phyloP scores from a whole-genome alignment of 2,113 vertebrate genomes.

The Clupea harengus region DNA sequence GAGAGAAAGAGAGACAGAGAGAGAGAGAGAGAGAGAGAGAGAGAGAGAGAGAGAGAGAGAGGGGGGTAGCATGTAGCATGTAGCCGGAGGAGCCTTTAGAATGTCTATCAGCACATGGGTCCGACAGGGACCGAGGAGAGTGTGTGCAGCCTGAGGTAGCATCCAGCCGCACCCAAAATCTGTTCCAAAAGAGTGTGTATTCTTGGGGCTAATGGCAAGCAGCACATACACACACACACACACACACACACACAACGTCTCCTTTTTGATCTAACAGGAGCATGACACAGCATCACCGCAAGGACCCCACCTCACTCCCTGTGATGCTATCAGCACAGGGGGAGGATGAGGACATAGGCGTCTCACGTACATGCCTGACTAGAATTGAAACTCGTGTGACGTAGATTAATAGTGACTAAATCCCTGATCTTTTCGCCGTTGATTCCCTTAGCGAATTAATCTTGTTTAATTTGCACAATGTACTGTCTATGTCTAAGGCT shows the following conservation, averaged over 20 bases:
- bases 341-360: constrained; percentile 38
- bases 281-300: constrained; percentile 56
- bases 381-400: constrained; percentile 30
- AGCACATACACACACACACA: background rate
- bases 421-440: background rate
- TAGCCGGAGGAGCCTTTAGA: background rate
- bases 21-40: background rate
- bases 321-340: background rate
- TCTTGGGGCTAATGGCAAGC: background rate
- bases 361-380: constrained; percentile 31
- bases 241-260: constrained; percentile 21
- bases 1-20: background rate
- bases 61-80: background rate
- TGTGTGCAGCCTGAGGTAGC: constrained; percentile 9
- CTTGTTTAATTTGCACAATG: background rate
- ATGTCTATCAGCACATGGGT: background rate
- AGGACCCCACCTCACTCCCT: constrained; percentile 29
- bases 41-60: too few relatives aligned
- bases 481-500: background rate
- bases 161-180: constrained; percentile 44
- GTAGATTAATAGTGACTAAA: background rate
- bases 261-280: constrained; percentile 30
- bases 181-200: constrained; percentile 32
- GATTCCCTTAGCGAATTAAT: background rate
- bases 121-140: background rate